Evolutionary conservation across 1,140 invertebrate genomes (phyloP).

Genomic region (Diprion similis): DNA sequence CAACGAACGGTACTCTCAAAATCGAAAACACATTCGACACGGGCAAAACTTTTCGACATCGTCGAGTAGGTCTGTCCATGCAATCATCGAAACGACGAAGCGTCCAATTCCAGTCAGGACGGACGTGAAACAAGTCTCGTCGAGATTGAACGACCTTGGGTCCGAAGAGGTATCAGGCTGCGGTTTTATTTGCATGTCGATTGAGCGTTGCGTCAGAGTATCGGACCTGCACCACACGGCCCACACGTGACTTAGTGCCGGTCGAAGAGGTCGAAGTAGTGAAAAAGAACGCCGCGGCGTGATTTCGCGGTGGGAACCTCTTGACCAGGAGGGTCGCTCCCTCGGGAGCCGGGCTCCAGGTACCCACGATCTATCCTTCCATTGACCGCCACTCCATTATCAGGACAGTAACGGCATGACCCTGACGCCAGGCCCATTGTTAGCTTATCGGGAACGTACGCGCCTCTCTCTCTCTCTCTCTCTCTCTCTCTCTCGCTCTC

Average conservation of each 20-base stretch:
- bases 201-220: background rate
- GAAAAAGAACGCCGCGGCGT: slow-evolving; percentile 27
- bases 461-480: slow-evolving; percentile 27
- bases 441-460: slow-evolving; percentile 26
- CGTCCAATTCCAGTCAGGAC: background rate
- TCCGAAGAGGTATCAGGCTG: background rate
- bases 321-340: slow-evolving; percentile 20
- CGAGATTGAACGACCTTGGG: background rate
- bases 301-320: slow-evolving; percentile 30
- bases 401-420: slow-evolving; percentile 47
- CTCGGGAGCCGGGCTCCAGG: slow-evolving; percentile 37
- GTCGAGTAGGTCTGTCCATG: too few species aligned
- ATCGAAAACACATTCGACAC: too few species aligned
- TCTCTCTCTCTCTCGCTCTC: slow-evolving; percentile 30
- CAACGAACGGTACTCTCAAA: too few species aligned
- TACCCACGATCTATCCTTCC: slow-evolving; percentile 47
- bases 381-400: slow-evolving; percentile 57
- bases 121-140: background rate
- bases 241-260: background rate
- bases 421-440: background rate
- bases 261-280: slow-evolving; percentile 11
- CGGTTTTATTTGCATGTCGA: background rate
- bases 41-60: too few species aligned
- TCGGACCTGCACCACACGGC: background rate
- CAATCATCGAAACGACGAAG: too few species aligned